Conservation (phyloP, 2,888 invertebrate genomes). For the Cryptus armator region DNA sequence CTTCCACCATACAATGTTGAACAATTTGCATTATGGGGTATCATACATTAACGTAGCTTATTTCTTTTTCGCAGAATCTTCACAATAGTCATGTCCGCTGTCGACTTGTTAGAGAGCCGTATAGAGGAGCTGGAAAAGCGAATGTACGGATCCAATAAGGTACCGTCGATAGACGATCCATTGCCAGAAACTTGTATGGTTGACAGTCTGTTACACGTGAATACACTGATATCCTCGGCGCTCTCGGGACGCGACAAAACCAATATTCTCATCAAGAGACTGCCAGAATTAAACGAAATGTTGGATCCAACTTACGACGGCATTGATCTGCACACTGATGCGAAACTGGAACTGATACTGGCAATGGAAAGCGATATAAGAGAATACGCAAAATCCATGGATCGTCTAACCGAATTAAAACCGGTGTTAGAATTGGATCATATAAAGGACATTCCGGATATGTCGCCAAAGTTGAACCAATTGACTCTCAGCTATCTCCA, state of each 20-base stretch:
- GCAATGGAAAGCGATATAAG: constrained; percentile 85
- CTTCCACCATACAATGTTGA: background rate
- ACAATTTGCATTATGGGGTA: background rate
- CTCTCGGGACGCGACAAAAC: constrained; percentile 86
- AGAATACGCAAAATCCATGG: constrained; percentile 82
- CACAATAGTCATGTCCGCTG: constrained; percentile 68
- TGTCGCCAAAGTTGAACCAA: constrained; percentile 84
- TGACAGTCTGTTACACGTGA: constrained; percentile 85
- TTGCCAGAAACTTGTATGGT: constrained; percentile 82
- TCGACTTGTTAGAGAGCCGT: constrained; percentile 85
- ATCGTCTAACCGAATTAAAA: constrained; percentile 83
- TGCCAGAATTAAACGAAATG: constrained; percentile 85
- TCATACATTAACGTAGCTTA: background rate
- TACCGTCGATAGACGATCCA: constrained; percentile 74
- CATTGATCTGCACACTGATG: constrained; percentile 84
- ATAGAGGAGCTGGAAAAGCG: constrained; percentile 85
- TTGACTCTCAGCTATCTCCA: constrained; percentile 84
- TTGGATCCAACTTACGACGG: constrained; percentile 85
- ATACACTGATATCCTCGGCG: constrained; percentile 86
- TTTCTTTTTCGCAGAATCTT: background rate
- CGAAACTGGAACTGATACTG: constrained; percentile 85
- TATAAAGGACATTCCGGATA: constrained; percentile 84
- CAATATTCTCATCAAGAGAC: constrained; percentile 84
- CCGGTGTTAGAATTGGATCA: constrained; percentile 84
- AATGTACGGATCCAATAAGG: constrained; percentile 82